Evolutionary conservation across 2,797 vertebrate species (phyloP).

Genomic region (Channa striata): DNA sequence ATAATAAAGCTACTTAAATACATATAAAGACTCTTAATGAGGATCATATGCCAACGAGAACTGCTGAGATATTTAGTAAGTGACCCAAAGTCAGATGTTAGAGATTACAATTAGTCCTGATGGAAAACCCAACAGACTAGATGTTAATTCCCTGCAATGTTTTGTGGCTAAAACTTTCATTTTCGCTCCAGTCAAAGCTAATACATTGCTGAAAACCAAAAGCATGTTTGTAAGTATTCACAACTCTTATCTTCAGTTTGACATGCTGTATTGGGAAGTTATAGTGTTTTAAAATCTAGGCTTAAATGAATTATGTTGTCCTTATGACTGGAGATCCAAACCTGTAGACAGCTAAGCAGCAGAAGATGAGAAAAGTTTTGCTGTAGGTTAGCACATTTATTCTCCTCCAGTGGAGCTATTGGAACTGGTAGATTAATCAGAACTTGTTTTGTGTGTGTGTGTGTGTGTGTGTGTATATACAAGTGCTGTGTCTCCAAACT

Average conservation of each 20-base stretch:
- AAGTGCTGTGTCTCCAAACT: constrained; percentile 43
- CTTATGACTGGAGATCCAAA: constrained; percentile 6
- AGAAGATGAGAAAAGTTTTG: constrained; percentile 53
- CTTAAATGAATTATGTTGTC: constrained; percentile 3
- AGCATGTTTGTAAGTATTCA: neutral
- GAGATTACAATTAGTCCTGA: neutral
- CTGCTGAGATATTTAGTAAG: neutral
- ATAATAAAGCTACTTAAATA: neutral
- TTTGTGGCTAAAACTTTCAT: neutral
- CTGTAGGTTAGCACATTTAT: constrained; percentile 61
- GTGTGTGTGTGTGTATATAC: constrained; percentile 35
- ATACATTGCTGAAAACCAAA: neutral
- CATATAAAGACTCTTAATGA: neutral
- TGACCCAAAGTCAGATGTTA: neutral
- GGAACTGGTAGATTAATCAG: constrained; percentile 71
- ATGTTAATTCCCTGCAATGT: neutral
- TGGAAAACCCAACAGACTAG: neutral
- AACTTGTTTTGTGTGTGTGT: constrained; percentile 36
- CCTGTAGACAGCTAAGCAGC: constrained; percentile 32
- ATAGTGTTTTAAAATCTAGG: constrained; percentile 8
- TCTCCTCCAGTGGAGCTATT: constrained; percentile 49
- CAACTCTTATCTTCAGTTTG: neutral
- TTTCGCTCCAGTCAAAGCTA: neutral
- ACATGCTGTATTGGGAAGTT: neutral
- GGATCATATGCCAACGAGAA: neutral